A percentile compares a stretch with the other conserved stretches of the same genome.
These are phyloP conservation scores for Nephrotoma guestfalica DNA, from an alignment of 2,888 invertebrate species.

Conservation along the genomic window DNA sequence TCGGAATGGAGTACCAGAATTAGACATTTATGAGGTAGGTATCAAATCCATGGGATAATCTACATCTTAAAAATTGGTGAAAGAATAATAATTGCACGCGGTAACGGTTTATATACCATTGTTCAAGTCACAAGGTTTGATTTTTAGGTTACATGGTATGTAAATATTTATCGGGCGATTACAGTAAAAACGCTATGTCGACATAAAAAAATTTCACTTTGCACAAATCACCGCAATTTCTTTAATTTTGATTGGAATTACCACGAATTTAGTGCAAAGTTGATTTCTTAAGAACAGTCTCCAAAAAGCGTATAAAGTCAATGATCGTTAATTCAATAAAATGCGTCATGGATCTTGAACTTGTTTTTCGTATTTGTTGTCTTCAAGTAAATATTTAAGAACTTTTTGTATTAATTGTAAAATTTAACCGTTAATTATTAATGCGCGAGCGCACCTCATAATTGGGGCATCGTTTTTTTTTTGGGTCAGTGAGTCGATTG, in stretches of 20 bases:
- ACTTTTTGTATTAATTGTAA: not conserved
- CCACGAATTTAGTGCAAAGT: not conserved
- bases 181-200: not conserved
- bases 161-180: not conserved
- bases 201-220: not conserved
- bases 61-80: too few relatives aligned
- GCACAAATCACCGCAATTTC: not conserved
- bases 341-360: not conserved
- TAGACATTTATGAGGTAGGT: conserved; percentile 47
- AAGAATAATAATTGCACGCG: not conserved
- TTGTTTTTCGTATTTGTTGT: not conserved
- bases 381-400: not conserved
- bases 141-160: not conserved
- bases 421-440: not conserved
- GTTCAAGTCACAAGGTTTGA: too few relatives aligned
- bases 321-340: not conserved
- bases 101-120: not conserved
- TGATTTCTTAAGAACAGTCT: not conserved
- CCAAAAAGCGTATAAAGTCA: not conserved
- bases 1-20: conserved; percentile 57
- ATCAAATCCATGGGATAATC: not conserved
- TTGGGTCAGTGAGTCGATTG: not conserved
- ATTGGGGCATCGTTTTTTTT: not conserved
- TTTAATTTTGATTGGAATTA: not conserved
- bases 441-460: not conserved